Percentiles rank a stretch among this genome's conserved stretches.
These are phyloP conservation scores for Ornithoptera alexandrae DNA, from an alignment of 2,888 invertebrate species.

Conservation along the genomic window DNA sequence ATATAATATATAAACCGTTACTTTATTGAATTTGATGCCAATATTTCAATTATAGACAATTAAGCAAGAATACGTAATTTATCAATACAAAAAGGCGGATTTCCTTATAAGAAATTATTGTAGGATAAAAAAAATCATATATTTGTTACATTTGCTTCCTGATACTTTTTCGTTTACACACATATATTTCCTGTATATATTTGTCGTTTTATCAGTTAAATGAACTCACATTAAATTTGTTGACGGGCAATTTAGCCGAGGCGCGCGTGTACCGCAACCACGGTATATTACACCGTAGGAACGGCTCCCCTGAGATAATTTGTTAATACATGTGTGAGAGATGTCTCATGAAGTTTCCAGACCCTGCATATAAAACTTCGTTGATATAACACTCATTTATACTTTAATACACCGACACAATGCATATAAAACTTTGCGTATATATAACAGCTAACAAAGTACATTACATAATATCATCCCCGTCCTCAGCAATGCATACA, in stretches of 20 bases:
- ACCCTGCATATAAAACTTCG: conserved; percentile 13
- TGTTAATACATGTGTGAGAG: conserved; percentile 24
- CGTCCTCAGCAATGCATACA: no score
- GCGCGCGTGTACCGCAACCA: conserved; percentile 47
- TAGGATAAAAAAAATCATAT: no score
- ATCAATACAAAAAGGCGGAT: no score
- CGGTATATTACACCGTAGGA: conserved; percentile 45
- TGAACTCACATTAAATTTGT: conserved; percentile 61
- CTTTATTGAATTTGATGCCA: no score
- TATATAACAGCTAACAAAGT: no score
- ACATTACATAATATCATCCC: no score
- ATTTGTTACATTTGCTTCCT: no score
- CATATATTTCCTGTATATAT: conserved; percentile 7
- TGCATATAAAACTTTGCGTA: no score
- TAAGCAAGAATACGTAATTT: no score
- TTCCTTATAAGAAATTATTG: no score
- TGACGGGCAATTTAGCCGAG: conserved; percentile 66
- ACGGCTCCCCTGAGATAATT: conserved; percentile 25
- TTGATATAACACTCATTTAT: conserved; percentile 1
- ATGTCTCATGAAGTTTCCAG: conserved; percentile 14
- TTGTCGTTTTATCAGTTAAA: conserved; percentile 35
- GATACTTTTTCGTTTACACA: not conserved
- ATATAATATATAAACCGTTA: no score
- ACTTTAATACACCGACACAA: not conserved
- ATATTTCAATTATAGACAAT: no score